Percentiles rank a stretch among this genome's conserved stretches.
phyloP scores from a whole-genome alignment of 2,888 invertebrate species.

The Corythucha ciliata region DNA sequence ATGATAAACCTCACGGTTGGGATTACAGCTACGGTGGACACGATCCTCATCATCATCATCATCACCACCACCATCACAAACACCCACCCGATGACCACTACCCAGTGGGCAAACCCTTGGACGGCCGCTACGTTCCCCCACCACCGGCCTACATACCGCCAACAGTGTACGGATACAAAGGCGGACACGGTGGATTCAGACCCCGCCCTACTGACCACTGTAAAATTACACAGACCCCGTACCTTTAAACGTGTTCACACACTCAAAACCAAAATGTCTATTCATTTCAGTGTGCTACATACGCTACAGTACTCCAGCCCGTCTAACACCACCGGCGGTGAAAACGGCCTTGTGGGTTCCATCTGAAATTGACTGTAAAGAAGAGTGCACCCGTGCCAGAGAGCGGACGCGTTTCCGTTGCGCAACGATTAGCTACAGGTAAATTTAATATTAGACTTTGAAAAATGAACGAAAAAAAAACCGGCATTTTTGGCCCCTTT shows the following conservation, averaged over 20 bases:
- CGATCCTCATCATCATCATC: neutral
- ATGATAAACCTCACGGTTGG: conserved; percentile 1
- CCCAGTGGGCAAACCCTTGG: conserved; percentile 15
- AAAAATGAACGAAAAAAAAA: neutral
- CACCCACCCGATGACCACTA: conserved; percentile 4
- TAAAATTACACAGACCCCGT: conserved; percentile 23
- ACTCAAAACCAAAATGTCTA: conserved; percentile 2
- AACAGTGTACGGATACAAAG: conserved; percentile 15
- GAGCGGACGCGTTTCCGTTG: conserved; percentile 56
- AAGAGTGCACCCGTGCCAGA: conserved; percentile 53
- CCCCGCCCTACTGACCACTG: conserved; percentile 26
- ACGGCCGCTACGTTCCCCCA: conserved; percentile 18
- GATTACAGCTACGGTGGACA: too few relatives aligned
- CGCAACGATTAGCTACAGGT: conserved; percentile 67
- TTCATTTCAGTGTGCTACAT: conserved; percentile 60
- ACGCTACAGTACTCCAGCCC: conserved; percentile 66
- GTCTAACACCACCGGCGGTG: conserved; percentile 54
- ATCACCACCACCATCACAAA: conserved; percentile 3
- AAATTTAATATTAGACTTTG: conserved; percentile 32
- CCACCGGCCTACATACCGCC: neutral
- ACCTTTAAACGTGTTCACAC: too few relatives aligned
- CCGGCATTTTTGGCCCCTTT: too few relatives aligned
- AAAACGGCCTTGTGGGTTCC: conserved; percentile 55
- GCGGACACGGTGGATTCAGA: conserved; percentile 21
- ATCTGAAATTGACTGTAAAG: conserved; percentile 58